Evolutionary conservation across 2,888 invertebrate species (phyloP).

Genomic region (Tetranychus truncatus): DNA sequence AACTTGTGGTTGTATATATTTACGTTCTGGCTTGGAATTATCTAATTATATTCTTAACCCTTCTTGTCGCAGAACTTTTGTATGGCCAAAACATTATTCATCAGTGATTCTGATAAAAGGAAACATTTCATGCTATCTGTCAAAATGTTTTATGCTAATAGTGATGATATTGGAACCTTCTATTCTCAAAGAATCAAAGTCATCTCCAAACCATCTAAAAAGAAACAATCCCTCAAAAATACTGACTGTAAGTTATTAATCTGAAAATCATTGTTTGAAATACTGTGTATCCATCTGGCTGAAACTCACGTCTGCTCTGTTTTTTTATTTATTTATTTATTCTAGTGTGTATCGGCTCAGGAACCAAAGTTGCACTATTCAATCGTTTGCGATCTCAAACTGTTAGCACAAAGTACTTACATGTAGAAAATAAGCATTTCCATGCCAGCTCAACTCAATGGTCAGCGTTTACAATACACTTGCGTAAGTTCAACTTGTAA

Average conservation of each 20-base stretch:
- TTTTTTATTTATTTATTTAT: neutral
- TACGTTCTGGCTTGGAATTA: neutral
- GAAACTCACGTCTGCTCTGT: no score
- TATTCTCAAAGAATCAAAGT: conserved; percentile 98
- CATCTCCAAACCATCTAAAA: conserved; percentile 98
- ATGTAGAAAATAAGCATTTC: conserved; percentile 96
- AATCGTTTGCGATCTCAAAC: conserved; percentile 95
- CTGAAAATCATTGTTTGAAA: no score
- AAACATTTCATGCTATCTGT: conserved; percentile 98
- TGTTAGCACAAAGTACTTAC: conserved; percentile 93
- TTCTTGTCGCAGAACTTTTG: conserved; percentile 53
- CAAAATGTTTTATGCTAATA: conserved; percentile 96
- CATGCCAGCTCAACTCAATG: conserved; percentile 98
- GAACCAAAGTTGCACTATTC: conserved; percentile 94
- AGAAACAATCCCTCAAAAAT: conserved; percentile 97
- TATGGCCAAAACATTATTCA: conserved; percentile 95
- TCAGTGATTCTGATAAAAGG: conserved; percentile 94
- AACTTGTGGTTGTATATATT: neutral
- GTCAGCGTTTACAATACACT: conserved; percentile 97
- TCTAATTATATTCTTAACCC: neutral
- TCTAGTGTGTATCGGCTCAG: conserved; percentile 86
- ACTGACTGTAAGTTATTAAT: conserved; percentile 51
- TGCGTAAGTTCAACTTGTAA: conserved; percentile 33
- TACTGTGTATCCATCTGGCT: no score
- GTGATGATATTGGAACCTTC: conserved; percentile 94